phyloP scores from a whole-genome alignment of 2,113 vertebrate genomes.

The Anthoscopus minutus region DNA sequence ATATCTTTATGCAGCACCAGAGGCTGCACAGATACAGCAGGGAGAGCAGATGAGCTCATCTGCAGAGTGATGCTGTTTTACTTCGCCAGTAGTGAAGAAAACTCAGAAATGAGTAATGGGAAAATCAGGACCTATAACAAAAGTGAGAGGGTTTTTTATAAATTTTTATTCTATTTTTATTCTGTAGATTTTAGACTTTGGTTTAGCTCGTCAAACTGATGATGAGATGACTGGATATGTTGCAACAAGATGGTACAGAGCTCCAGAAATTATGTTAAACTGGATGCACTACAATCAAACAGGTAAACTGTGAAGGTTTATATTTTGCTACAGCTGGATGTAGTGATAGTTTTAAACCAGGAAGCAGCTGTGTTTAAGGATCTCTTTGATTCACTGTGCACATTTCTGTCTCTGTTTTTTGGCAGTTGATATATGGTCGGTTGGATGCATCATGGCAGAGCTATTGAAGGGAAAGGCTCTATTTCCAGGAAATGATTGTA shows the following conservation, averaged over 20 bases:
- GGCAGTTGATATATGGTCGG: slow-evolving; percentile 98
- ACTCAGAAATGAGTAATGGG: background rate
- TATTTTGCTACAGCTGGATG: background rate
- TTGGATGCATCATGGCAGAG: slow-evolving; percentile 98
- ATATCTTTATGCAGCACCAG: background rate
- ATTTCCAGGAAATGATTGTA: slow-evolving; percentile 97
- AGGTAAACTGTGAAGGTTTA: slow-evolving; percentile 67
- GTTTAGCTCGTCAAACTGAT: slow-evolving; percentile 91
- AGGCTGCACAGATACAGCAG: background rate
- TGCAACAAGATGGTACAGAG: slow-evolving; percentile 95
- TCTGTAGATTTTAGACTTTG: slow-evolving; percentile 92
- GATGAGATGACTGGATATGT: slow-evolving; percentile 99
- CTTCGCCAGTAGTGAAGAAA: fast-evolving
- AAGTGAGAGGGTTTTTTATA: background rate
- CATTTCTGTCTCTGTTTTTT: background rate
- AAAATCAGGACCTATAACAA: background rate
- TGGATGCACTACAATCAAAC: slow-evolving; percentile 99
- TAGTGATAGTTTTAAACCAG: background rate
- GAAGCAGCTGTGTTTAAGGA: background rate
- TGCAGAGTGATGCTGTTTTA: background rate
- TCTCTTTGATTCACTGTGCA: background rate
- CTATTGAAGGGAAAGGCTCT: slow-evolving; percentile 93
- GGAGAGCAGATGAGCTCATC: background rate
- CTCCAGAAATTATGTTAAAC: slow-evolving; percentile 97
- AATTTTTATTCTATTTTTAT: background rate